Conservation (phyloP, 2,888 invertebrate genomes). For the Pterostichus madidus region DNA sequence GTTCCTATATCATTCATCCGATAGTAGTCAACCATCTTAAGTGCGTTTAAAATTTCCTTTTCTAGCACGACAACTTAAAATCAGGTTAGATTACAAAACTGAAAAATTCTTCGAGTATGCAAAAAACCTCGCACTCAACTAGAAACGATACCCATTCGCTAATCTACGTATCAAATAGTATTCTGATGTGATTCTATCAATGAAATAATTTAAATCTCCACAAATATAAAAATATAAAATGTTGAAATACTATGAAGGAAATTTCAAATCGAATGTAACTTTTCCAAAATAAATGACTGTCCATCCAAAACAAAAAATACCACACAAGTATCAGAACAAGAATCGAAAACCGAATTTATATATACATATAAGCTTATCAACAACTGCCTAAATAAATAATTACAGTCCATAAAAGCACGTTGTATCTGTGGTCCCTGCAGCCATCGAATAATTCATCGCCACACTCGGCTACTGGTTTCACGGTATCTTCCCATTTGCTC, state of each 20-base stretch:
- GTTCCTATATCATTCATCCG: too few relatives aligned
- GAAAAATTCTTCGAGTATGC: too few relatives aligned
- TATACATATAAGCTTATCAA: conserved; percentile 49
- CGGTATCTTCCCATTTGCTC: neutral
- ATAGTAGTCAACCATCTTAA: too few relatives aligned
- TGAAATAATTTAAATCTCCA: neutral
- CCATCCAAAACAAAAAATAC: conserved; percentile 23
- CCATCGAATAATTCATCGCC: conserved; percentile 39
- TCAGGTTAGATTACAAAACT: too few relatives aligned
- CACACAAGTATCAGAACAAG: conserved; percentile 40
- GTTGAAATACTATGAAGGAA: neutral
- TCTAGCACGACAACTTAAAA: too few relatives aligned
- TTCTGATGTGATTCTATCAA: neutral
- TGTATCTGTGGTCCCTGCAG: conserved; percentile 32
- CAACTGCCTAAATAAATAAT: conserved; percentile 55
- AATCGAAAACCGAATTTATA: conserved; percentile 28
- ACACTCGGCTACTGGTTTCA: conserved; percentile 47
- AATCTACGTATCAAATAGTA: neutral
- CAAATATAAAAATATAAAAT: neutral
- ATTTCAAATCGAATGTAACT: neutral
- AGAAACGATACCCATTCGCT: too few relatives aligned
- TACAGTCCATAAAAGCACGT: conserved; percentile 27
- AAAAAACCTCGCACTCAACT: too few relatives aligned
- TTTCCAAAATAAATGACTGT: conserved; percentile 28
- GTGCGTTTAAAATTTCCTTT: too few relatives aligned